phyloP scores from a whole-genome alignment of 2,888 invertebrate species.

The Eupeodes latifasciatus region DNA sequence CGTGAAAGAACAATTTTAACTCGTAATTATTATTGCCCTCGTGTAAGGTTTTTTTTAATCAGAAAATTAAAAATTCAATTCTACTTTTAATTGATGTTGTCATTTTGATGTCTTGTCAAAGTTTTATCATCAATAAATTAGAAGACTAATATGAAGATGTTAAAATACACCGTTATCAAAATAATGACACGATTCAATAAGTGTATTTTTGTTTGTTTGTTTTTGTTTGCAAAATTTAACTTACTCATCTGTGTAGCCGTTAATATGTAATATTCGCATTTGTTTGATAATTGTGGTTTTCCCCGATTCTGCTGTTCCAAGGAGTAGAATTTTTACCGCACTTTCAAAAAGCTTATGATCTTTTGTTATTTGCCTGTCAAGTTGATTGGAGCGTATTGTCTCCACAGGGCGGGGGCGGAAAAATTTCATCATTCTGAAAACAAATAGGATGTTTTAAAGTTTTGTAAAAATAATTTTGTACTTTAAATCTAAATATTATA shows the following conservation, averaged over 20 bases:
- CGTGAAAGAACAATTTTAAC: slow-evolving; percentile 3
- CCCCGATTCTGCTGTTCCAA: slow-evolving; percentile 92
- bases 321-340: slow-evolving; percentile 86
- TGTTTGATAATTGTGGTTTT: slow-evolving; percentile 95
- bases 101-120: slow-evolving; percentile 10
- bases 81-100: slow-evolving; percentile 49
- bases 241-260: slow-evolving; percentile 90
- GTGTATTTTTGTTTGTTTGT: slow-evolving; percentile 8
- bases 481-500: too few species aligned
- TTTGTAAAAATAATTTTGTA: too few species aligned
- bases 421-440: slow-evolving; percentile 82
- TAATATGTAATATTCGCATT: slow-evolving; percentile 93
- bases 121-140: slow-evolving; percentile 41
- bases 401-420: slow-evolving; percentile 82
- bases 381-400: slow-evolving; percentile 84
- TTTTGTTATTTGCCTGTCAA: slow-evolving; percentile 85
- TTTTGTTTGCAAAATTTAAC: slow-evolving; percentile 77
- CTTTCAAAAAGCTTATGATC: slow-evolving; percentile 85
- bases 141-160: slow-evolving; percentile 1
- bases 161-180: slow-evolving; percentile 13
- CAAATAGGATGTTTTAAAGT: neutral
- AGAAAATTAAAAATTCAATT: neutral
- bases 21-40: neutral
- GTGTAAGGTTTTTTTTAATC: slow-evolving; percentile 11
- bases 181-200: slow-evolving; percentile 25